Base-by-base conservation (phyloP, 2,113 vertebrate genomes). In the Dasyurus viverrinus region DNA sequence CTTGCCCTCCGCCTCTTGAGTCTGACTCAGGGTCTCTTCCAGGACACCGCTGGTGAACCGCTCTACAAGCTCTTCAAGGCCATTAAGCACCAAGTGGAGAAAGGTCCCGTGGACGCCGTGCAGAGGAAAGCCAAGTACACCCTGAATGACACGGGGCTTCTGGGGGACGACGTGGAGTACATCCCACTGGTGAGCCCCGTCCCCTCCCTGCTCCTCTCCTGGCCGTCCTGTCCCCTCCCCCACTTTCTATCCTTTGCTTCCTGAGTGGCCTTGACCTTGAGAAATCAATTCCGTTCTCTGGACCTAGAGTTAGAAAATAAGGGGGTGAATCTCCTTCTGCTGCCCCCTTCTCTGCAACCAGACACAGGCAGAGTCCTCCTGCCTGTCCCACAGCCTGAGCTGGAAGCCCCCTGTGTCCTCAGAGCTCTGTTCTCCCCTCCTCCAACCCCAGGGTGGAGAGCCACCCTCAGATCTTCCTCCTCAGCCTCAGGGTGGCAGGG, bases 111-210 rank as follows among this genome's bases (percentile, higher is more conserved):
- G 96, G 99, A 99, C 91, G 99, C 99, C 0, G 99, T 99, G 94
- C 98, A 99, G 98, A 99, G 99, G 98, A 99, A 99, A 96, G 99
- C 99, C 97, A 99, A 99, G 60, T 99, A 99, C 98, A 99, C 99
- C 0, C 97, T 99, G 96, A 99, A 99, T 8, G 99, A 99, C 96
- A 99, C 99, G 0, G 99, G 99, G 7, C 99, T 99, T 92, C 98
- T 99, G 97, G 99, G 99, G 26, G 99, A 99, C 68, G 99, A 99
- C 24, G 99, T 99, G 0, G 99, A 99, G 96, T 99, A 99, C 68
- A 98, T 98, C 0, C 98, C 99, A 0, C 97, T 99, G 99, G 99
- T 99, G 92, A 98, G 99, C 50, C 48, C 89, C 7, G 27, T 27
- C 19, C 0, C 23, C 5, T n/a, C 55, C n/a, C 2, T 1, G 54